phyloP scores from a whole-genome alignment of 2,888 invertebrate genomes.

The Germaria angustata region DNA sequence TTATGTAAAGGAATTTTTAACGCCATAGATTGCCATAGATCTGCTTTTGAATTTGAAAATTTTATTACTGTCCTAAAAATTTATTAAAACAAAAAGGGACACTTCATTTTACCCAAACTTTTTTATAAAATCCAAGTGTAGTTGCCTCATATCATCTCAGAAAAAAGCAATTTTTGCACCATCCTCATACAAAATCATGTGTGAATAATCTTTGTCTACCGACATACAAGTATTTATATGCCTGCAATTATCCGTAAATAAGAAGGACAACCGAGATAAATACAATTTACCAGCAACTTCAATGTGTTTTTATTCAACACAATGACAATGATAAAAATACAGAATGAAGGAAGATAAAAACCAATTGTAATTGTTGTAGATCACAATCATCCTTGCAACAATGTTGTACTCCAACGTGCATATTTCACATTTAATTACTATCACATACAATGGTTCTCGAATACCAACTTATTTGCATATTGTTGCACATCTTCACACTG shows the following conservation, averaged over 20 bases:
- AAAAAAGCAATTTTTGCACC: too few species aligned
- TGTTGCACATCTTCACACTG: neutral
- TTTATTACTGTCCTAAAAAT: too few species aligned
- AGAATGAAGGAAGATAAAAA: neutral
- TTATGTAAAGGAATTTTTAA: too few species aligned
- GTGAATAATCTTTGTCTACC: too few species aligned
- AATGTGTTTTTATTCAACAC: constrained; percentile 23
- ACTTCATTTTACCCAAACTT: too few species aligned
- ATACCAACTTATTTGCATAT: neutral
- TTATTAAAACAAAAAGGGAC: too few species aligned
- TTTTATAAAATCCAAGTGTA: too few species aligned
- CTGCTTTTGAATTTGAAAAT: too few species aligned
- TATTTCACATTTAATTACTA: neutral
- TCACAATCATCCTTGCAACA: constrained; percentile 27
- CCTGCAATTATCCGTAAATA: neutral
- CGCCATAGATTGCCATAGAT: too few species aligned
- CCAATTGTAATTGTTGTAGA: constrained; percentile 36
- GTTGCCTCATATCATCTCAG: too few species aligned
- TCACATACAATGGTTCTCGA: neutral
- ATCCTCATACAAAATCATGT: too few species aligned
- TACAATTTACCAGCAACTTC: constrained; percentile 27
- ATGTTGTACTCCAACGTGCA: neutral
- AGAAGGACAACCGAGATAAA: neutral
- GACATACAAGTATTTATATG: too few species aligned
- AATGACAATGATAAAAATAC: neutral